Conservation (phyloP, 2,113 vertebrate species). For the Cathartes aura region DNA sequence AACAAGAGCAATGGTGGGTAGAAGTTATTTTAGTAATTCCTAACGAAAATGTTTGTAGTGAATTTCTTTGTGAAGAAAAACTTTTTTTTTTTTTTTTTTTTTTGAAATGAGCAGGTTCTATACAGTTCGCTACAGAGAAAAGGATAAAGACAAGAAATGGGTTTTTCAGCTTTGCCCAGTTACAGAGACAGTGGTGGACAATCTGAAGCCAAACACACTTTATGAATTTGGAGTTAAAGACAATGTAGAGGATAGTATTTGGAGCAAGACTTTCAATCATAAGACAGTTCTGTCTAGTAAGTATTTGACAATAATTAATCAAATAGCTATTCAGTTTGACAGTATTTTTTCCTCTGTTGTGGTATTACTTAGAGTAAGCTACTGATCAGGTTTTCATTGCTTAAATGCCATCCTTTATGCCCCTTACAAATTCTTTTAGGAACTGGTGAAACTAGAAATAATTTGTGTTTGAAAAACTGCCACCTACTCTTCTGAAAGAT, state of each 20-base stretch:
- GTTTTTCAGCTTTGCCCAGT: conserved; percentile 92
- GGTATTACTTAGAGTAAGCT: not conserved
- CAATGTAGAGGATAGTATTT: conserved; percentile 81
- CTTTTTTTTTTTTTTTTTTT: not conserved
- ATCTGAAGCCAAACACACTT: conserved; percentile 87
- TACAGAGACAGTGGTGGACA: conserved; percentile 91
- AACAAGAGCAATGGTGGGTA: not conserved
- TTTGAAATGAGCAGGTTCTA: conserved; percentile 86
- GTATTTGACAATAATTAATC: conserved; percentile 3
- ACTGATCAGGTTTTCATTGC: not conserved
- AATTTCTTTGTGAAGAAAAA: not conserved
- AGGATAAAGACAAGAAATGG: conserved; percentile 90
- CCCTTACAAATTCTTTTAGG: not conserved
- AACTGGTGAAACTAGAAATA: not conserved
- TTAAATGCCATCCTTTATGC: not conserved
- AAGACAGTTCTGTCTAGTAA: conserved; percentile 85
- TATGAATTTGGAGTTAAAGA: conserved; percentile 96
- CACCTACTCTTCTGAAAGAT: not conserved
- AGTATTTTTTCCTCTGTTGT: not conserved
- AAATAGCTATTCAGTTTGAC: not conserved
- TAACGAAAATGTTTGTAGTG: not conserved
- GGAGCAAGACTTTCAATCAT: conserved; percentile 90
- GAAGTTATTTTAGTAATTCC: not conserved
- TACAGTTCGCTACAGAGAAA: conserved; percentile 94
- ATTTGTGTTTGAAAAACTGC: not conserved